Base-by-base conservation (phyloP, 2,113 vertebrate species). In the Marmota flaviventris region DNA sequence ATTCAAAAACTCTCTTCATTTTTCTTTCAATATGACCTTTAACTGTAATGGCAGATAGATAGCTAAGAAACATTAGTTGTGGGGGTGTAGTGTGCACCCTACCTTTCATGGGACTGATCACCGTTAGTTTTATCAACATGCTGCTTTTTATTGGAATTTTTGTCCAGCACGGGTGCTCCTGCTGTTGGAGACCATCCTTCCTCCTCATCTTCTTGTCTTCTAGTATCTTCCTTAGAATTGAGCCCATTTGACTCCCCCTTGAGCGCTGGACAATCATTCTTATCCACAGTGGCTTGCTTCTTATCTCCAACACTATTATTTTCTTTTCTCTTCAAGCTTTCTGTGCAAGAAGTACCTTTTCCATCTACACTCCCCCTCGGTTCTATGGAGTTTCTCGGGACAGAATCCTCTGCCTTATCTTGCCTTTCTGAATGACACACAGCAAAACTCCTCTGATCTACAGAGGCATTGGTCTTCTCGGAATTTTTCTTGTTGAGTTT, bases 401-500 rank as follows among this genome's bases (percentile, higher is more conserved):
- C 27, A 93, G 98, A 94, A 61, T 8, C 96, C 91, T 92, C 89
- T 79, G 20, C n/a, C 29, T 94, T 53, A 0, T 82, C 27, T 53
- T 78, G 94, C 22, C 67, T 96, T 96, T 97, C 97, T 65, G 65
- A 42, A 2, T 48, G 48, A 92, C 97, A 95, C 51, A 79, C 75
- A 14, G 73, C 32, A 56, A 91, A 48, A 97, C 82, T 96, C 48
- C 65, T 96, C 32, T 96, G 96, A 93, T 94, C 88, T 29, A 95
- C 85, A 94, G 97, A 90, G 0, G 94, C 53, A 24, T 90, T 98
- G 91, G 98, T 99, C 95, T 98, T 98, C 96, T 99, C 98, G 0
- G 97, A 37, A 98, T 99, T 99, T 98, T 99, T 99, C 96, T 98
- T 97, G 98, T 99, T 99, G 97, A 99, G 99, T 70, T 99, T 98